These are phyloP conservation scores for Pseudomugil tenellus DNA, from an alignment of 2,797 vertebrate genomes.

Conservation along the genomic window DNA sequence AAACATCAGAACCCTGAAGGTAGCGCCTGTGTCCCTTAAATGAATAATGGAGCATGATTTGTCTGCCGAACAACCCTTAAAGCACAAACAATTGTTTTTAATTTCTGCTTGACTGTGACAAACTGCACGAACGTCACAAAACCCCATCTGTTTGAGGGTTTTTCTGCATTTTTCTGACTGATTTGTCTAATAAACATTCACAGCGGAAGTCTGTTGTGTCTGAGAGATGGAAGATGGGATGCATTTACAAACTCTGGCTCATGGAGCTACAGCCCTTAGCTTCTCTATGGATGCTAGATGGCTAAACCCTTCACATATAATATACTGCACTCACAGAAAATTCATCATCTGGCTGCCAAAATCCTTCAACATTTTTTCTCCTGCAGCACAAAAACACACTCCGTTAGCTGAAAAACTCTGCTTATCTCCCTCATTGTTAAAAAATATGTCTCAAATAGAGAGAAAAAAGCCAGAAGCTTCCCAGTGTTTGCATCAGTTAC, in stretches of 20 bases:
- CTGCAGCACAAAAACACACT: constrained; percentile 23
- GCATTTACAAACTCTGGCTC: constrained; percentile 33
- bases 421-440: constrained; percentile 28
- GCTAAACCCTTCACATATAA: constrained; percentile 45
- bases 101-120: constrained; percentile 8
- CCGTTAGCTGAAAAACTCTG: constrained; percentile 9
- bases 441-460: constrained; percentile 20
- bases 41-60: constrained; percentile 29
- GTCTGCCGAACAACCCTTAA: constrained; percentile 14
- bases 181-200: constrained; percentile 9
- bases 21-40: constrained; percentile 10
- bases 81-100: constrained; percentile 32
- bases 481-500: constrained; percentile 29
- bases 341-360: constrained; percentile 48
- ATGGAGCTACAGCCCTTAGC: constrained; percentile 19
- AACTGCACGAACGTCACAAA: constrained; percentile 1
- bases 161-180: constrained; percentile 16
- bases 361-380: constrained; percentile 13
- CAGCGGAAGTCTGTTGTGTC: constrained; percentile 21
- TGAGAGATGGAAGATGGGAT: constrained; percentile 16
- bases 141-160: constrained; percentile 4
- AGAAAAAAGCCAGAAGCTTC: constrained; percentile 16
- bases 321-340: constrained; percentile 38
- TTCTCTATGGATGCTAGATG: constrained; percentile 34
- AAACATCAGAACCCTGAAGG: constrained; percentile 2